Conservation (phyloP, 2,888 invertebrate species). For the Ophraella communa region DNA sequence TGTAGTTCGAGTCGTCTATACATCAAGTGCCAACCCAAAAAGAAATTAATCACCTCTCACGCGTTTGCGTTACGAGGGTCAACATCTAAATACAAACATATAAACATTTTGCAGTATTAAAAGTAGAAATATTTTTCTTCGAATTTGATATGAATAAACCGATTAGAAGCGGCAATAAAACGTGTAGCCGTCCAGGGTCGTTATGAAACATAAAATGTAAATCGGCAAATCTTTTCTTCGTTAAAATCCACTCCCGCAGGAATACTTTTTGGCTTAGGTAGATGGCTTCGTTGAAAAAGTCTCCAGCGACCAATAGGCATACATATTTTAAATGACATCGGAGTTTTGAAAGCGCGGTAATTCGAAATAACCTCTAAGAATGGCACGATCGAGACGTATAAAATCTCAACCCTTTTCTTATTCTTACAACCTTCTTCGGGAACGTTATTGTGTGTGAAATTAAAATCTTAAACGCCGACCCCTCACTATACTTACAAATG, state of each 20-base stretch:
- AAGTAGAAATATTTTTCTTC: neutral
- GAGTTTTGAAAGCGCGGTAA: slow-evolving; percentile 51
- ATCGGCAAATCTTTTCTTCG: slow-evolving; percentile 43
- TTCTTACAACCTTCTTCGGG: slow-evolving; percentile 46
- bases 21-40: neutral
- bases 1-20: slow-evolving; percentile 24
- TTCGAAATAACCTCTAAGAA: slow-evolving; percentile 57
- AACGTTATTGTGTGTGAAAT: slow-evolving; percentile 62
- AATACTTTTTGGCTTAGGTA: slow-evolving; percentile 25
- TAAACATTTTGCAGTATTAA: too few species aligned
- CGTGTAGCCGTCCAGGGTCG: slow-evolving; percentile 34
- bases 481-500: slow-evolving; percentile 54
- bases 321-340: slow-evolving; percentile 55
- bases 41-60: slow-evolving; percentile 1
- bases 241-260: slow-evolving; percentile 27
- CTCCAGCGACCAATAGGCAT: slow-evolving; percentile 56
- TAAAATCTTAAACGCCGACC: slow-evolving; percentile 58
- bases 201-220: slow-evolving; percentile 46
- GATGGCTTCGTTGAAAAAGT: slow-evolving; percentile 43
- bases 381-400: slow-evolving; percentile 57
- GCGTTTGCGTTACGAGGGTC: neutral
- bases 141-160: neutral
- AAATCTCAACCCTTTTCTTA: slow-evolving; percentile 55
- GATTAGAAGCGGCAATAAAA: slow-evolving; percentile 40
- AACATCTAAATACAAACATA: too few species aligned